Base-by-base conservation (phyloP, 2,113 vertebrate genomes). In the Peromyscus leucopus region DNA sequence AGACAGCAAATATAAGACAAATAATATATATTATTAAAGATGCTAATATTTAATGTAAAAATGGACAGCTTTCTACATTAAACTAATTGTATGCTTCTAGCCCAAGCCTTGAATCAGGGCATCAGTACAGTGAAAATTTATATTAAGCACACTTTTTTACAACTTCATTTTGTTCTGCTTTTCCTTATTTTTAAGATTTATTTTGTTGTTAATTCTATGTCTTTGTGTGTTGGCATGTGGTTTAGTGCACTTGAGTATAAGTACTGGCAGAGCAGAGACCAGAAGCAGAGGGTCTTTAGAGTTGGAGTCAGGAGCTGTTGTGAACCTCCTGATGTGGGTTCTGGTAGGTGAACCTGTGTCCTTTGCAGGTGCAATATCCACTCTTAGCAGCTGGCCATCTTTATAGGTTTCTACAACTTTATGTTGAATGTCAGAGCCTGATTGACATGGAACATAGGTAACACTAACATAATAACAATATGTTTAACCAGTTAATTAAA, bases 1-100 rank as follows among this genome's bases (percentile, higher is more conserved):
- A 95, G 21, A 75, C 19, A 95, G 89, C 28, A 95, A 94, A 80
- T 9, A 74, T 74, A 89, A 59, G 9, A 95, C 65, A 97, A 95
- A 42, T 26, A 93, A 69, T 82, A n/a, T 93, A 12, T 94, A 72
- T 82, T 96, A 90, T 80, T 76, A 61, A 91, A 90, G 36, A 85
- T 80, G 24, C 7, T 67, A 94, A 92, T 89, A 92, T 80, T 82
- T 67, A 80, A 17, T 24, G 22, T 21, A 31, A 69, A 94, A 96
- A 83, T 3, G 31, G 39, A 87, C 3, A 93, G 16, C 3, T 91
- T 10, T 80, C 75, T 59, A 51, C 5, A 39, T 16, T 69, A 94
- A 85, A n/a, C 33, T 76, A 65, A 24, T 85, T 95, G 75, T 92
- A 71, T 79, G 0, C 72, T 91, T 39, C 3, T 91, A 28, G 15